Conservation (phyloP, 2,113 vertebrate genomes). For the Alethe diademata region DNA sequence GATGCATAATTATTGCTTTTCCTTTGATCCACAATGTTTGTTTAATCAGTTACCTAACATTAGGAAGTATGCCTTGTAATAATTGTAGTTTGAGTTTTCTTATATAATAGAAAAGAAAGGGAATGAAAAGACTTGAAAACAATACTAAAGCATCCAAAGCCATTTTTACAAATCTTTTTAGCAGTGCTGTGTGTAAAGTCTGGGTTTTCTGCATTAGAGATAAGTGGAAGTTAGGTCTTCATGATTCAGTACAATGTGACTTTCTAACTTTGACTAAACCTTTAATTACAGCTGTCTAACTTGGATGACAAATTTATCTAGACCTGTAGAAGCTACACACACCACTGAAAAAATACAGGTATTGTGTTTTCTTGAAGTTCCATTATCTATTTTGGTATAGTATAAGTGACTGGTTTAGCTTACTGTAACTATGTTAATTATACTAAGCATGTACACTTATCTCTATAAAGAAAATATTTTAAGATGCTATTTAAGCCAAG, state of each 20-base stretch:
- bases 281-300: background rate
- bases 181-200: background rate
- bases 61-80: background rate
- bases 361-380: background rate
- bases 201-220: background rate
- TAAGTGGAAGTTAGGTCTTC: background rate
- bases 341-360: background rate
- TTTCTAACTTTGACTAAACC: background rate
- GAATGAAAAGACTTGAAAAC: background rate
- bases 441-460: background rate
- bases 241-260: background rate
- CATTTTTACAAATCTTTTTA: background rate
- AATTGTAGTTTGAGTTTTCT: background rate
- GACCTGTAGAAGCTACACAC: background rate
- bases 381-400: background rate
- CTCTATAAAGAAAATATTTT: background rate
- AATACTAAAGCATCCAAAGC: background rate
- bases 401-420: background rate
- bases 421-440: background rate
- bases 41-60: constrained; percentile 43
- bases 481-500: background rate
- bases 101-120: background rate
- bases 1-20: constrained; percentile 58
- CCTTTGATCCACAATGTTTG: constrained; percentile 57
- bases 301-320: background rate